Evolutionary conservation across 1,140 invertebrate genomes (phyloP).

Genomic region (Aphidius gifuensis): DNA sequence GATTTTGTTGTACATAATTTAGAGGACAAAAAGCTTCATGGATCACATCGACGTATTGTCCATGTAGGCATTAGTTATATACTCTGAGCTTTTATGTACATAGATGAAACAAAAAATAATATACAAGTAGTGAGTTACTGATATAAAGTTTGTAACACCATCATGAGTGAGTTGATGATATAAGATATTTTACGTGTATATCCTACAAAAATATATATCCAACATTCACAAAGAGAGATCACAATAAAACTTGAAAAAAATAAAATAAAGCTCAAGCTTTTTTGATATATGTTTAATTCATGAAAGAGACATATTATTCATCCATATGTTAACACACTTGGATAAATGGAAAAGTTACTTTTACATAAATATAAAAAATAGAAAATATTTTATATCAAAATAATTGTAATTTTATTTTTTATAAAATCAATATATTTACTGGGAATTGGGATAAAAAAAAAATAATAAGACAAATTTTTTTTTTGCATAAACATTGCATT

Average conservation of each 20-base stretch:
- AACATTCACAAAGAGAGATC: too few relatives aligned
- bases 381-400: too few relatives aligned
- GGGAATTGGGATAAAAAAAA: too few relatives aligned
- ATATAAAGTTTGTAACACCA: constrained; percentile 23
- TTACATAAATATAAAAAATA: too few relatives aligned
- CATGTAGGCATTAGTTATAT: not conserved
- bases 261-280: constrained; percentile 24
- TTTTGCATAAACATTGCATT: not conserved
- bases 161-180: constrained; percentile 16
- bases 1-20: too few relatives aligned
- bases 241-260: not conserved
- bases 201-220: not conserved
- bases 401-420: too few relatives aligned
- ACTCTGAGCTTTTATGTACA: not conserved
- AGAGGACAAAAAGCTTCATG: not conserved
- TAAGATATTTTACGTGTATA: constrained; percentile 19
- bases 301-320: constrained; percentile 40
- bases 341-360: too few relatives aligned
- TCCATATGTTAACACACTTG: constrained; percentile 33
- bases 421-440: too few relatives aligned
- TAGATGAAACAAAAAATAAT: not conserved
- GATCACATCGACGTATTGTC: too few relatives aligned
- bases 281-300: constrained; percentile 45
- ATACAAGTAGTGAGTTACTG: constrained; percentile 14
- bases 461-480: too few relatives aligned